These are phyloP conservation scores for Adelges cooleyi DNA, from an alignment of 1,140 invertebrate genomes.

Conservation along the genomic window DNA sequence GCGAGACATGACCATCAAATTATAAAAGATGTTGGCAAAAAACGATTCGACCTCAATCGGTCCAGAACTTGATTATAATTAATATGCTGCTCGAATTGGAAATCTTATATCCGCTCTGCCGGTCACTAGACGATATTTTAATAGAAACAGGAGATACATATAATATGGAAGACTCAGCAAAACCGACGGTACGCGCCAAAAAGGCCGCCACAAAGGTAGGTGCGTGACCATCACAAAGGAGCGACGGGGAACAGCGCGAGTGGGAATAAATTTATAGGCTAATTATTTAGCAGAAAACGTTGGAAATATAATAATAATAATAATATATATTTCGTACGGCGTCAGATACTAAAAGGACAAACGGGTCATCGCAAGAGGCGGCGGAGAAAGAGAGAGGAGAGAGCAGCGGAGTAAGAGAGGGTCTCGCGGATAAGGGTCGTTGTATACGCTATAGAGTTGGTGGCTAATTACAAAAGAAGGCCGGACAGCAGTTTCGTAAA, in stretches of 20 bases:
- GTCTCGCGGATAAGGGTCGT: not conserved
- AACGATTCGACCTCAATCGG: too few species aligned
- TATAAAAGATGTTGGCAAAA: too few species aligned
- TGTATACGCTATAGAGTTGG: not conserved
- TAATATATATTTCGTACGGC: not conserved
- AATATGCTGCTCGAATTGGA: too few species aligned
- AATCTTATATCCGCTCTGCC: too few species aligned
- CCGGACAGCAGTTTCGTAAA: conserved; percentile 26
- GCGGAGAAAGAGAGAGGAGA: not conserved
- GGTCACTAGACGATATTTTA: too few species aligned
- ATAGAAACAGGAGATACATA: too few species aligned
- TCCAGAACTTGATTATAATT: too few species aligned
- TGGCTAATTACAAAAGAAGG: conserved; percentile 27
- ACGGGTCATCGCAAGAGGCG: not conserved
- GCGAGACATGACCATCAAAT: too few species aligned
- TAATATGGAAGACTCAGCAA: too few species aligned
- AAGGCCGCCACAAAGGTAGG: not conserved
- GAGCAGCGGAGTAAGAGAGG: not conserved
- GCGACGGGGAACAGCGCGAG: not conserved
- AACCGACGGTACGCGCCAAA: too few species aligned
- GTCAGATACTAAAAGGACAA: conserved; percentile 20
- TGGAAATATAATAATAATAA: not conserved
- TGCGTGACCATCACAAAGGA: not conserved
- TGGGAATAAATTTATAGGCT: conserved; percentile 10
- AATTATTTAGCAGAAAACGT: conserved; percentile 17